Evolutionary conservation across 2,888 invertebrate genomes (phyloP).

Genomic region (Salticus scenicus): DNA sequence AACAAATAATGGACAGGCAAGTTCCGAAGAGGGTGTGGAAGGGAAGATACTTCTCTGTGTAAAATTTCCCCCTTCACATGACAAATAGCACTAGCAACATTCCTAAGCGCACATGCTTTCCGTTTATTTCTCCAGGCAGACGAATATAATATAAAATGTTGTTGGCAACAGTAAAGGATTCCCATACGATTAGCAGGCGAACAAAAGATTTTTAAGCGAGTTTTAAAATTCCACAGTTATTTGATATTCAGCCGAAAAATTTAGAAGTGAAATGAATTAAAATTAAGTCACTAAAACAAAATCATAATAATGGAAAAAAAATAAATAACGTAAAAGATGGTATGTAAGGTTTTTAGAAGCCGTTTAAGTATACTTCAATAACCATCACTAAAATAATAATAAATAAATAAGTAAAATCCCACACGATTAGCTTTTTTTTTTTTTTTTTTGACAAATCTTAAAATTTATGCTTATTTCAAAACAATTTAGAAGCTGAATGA

Average conservation of each 20-base stretch:
- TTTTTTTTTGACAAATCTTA: too few relatives aligned
- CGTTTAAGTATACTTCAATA: too few relatives aligned
- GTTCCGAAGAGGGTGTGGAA: not conserved
- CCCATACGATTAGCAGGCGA: constrained; percentile 54
- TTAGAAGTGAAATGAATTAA: constrained; percentile 7
- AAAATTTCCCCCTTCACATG: constrained; percentile 9
- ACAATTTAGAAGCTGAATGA: too few relatives aligned
- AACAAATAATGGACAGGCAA: constrained; percentile 5
- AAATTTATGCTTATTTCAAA: too few relatives aligned
- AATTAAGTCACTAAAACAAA: too few relatives aligned
- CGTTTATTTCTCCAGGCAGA: constrained; percentile 8
- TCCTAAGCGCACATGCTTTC: constrained; percentile 26
- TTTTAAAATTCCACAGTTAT: constrained; percentile 55
- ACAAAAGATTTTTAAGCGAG: constrained; percentile 51
- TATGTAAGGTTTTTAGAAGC: too few relatives aligned
- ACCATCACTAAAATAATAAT: too few relatives aligned
- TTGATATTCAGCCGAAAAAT: constrained; percentile 19
- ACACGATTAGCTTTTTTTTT: too few relatives aligned
- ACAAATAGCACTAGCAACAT: constrained; percentile 44
- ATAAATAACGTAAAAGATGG: too few relatives aligned
- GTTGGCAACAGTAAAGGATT: constrained; percentile 58
- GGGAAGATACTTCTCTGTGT: not conserved
- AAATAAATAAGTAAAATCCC: too few relatives aligned
- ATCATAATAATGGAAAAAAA: too few relatives aligned
- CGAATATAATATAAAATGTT: constrained; percentile 51